Base-by-base conservation (phyloP, 2,797 vertebrate species). In the Sebastes hubbsi region DNA sequence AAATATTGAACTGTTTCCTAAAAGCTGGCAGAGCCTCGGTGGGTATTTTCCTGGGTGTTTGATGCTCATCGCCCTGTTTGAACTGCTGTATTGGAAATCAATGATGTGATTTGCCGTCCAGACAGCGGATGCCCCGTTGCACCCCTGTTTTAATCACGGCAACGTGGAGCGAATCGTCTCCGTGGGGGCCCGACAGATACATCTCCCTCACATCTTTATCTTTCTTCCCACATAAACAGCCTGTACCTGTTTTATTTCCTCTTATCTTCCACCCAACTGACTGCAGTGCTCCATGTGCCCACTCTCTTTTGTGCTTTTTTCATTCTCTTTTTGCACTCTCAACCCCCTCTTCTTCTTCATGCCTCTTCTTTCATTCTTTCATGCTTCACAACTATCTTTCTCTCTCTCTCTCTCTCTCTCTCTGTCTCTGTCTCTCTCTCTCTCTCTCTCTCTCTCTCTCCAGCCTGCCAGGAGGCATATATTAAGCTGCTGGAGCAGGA, bases 381-480 rank as follows among this genome's bases (percentile, higher is more conserved):
- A 68, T 79, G 60, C 55, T 67, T 75, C 29, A 58, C 74, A 78
- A 63, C 68, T 76, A 13, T 20, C 29, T 58, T n/a, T 78, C 30
- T 56, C 59, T 20, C 22, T 54, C 55, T 8, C 32, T 20, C 22
- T 54, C 55, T 20, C 25, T 58, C 16, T 78, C 30, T 56, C 59
- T 20, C 20, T n/a, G n/a, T n/a, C 27, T 49, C 29, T 77, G 24
- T 56, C 59, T 20, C 22, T 54, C 55, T 8, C 25, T 24, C 42
- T 9, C 32, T 34, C 62, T 20, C 24, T 55, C 56, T 13, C 32
- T 12, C 38, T 79, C 74, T 78, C 74, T 75, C n/a, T 36, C 16
- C 91, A 99, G 98, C 98, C 0, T 99, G 98, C 10, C 86, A 96
- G 56, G 98, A 99, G 92, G 98, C 98, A 42, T 99, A 99, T 34